A percentile compares a stretch with the other conserved stretches of the same genome.
Evolutionary conservation across 2,888 invertebrate genomes (phyloP).

Genomic region (Meloe dianella): DNA sequence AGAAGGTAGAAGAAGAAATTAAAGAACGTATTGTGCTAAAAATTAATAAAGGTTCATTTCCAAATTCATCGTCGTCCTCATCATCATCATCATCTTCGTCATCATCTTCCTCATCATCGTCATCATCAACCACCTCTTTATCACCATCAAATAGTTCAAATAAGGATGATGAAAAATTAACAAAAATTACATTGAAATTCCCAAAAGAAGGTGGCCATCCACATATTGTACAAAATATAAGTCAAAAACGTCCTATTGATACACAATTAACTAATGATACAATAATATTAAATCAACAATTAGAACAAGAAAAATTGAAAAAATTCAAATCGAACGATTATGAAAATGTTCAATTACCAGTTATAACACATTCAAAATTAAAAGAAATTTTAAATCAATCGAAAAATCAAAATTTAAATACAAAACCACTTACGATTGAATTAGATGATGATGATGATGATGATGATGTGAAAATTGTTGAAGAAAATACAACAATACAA

Average conservation of each 20-base stretch:
- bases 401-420: background rate
- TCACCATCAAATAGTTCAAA: constrained; percentile 4
- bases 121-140: background rate
- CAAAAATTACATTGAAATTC: constrained; percentile 64
- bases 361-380: constrained; percentile 32
- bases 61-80: constrained; percentile 41
- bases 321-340: constrained; percentile 15
- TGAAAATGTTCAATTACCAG: constrained; percentile 15
- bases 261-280: background rate
- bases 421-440: constrained; percentile 19
- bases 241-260: constrained; percentile 8
- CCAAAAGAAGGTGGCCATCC: constrained; percentile 59
- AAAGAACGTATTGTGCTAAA: constrained; percentile 67
- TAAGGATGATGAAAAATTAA: constrained; percentile 55
- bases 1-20: constrained; percentile 51
- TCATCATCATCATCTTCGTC: constrained; percentile 40
- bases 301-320: constrained; percentile 32
- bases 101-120: background rate
- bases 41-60: constrained; percentile 66
- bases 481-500: constrained; percentile 24
- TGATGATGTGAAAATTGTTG: constrained; percentile 41
- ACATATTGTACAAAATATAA: constrained; percentile 51
- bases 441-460: constrained; percentile 34
- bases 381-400: constrained; percentile 34
- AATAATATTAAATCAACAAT: constrained; percentile 15